These are phyloP conservation scores for Cephus runcator DNA, from an alignment of 2,888 invertebrate species.

Conservation along the genomic window DNA sequence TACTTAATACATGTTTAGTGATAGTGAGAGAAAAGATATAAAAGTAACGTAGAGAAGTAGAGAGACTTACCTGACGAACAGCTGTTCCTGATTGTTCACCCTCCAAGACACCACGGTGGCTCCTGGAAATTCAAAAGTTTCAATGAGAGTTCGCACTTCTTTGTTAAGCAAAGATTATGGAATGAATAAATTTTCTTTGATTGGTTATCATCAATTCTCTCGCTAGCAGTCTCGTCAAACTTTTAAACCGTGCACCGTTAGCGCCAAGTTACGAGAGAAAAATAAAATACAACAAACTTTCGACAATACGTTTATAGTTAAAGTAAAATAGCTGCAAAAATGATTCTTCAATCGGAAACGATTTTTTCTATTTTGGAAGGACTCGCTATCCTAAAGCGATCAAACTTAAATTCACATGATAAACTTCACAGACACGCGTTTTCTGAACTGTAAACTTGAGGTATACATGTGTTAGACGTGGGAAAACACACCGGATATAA, in stretches of 20 bases:
- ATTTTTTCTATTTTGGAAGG: background rate
- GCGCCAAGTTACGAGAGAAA: background rate
- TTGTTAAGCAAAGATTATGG: background rate
- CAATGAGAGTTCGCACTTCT: background rate
- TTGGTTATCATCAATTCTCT: background rate
- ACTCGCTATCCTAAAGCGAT: background rate
- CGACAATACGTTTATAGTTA: background rate
- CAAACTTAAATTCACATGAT: background rate
- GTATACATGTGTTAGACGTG: background rate
- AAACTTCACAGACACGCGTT: background rate
- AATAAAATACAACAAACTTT: background rate
- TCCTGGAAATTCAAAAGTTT: constrained; percentile 72
- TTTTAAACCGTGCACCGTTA: background rate
- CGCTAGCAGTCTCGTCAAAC: background rate
- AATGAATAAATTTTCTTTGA: background rate
- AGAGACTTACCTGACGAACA: constrained; percentile 89
- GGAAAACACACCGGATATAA: background rate
- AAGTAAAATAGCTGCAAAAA: background rate
- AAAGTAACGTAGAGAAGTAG: background rate
- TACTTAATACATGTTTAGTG: background rate
- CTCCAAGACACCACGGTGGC: constrained; percentile 97
- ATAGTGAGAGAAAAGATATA: background rate
- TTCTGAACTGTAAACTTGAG: background rate
- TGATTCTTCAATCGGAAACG: background rate
- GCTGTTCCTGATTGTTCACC: constrained; percentile 94